Base-by-base conservation (phyloP, 2,113 vertebrate genomes). In the Epinephelus moara region DNA sequence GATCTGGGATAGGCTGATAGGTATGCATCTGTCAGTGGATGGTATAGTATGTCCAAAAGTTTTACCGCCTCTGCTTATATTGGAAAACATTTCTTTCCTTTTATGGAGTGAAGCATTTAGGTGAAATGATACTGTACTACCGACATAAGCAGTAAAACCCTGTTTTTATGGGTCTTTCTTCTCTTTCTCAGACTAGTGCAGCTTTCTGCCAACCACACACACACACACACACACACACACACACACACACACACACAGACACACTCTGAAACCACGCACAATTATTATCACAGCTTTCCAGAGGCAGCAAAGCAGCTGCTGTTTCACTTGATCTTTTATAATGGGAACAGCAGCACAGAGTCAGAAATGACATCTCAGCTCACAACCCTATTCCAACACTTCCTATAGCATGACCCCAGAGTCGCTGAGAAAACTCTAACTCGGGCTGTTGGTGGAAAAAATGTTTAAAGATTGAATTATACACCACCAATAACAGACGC, bases 281-380 rank as follows among this genome's bases (percentile, higher is more conserved):
- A 56, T 87, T 85, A 91, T 88, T 93, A 90, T 93, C 88, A 90
- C 88, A 90, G 89, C 80, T 85, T 94, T 89, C 80, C 85, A 92
- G 75, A 91, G 86, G 82, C 83, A 83, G 83, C 67, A 75, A 87
- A 79, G 61, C 90, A 89, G 91, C 91, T 91, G 91, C 86, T 82
- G 59, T 88, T 92, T 89, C 82, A 89, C 90, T 91, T 91, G 88
- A 90, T 92, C 87, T 93, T 84, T 73, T 80, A 75, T 90, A 92
- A 95, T 92, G 91, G 87, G 91, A 93, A 92, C 88, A 78, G 90
- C 92, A 92, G 91, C 81, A 76, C 85, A 81, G 75, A 86, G 80
- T 74, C 72, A 55, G 87, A 88, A 90, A 93, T 88, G 90, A 86
- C 90, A 91, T 90, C 82, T 85, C 88, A 14, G 84, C 85, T 90